Evolutionary conservation across 2,888 invertebrate species (phyloP), one percentile per base, ranked within the genome.

Genomic region (Tetropium fuscum): DNA sequence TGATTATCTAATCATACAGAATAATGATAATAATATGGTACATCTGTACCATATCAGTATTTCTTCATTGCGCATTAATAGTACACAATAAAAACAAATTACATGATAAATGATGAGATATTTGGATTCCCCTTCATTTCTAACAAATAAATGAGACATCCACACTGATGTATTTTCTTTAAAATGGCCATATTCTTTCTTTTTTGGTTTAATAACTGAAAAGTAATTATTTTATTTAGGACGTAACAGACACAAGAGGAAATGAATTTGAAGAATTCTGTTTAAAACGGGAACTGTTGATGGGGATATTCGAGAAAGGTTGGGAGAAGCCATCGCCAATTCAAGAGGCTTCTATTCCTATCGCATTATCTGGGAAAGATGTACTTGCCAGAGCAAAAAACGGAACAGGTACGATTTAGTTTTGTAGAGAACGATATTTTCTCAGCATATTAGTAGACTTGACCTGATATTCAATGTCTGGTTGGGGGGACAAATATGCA

Each of bases 221-320:
- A n/a, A n/a, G n/a, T n/a, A n/a, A n/a, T n/a, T n/a, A 25, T 51
- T 53, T 59, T 59, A 60, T 43, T 10, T 53, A 76, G 97, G 98
- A 99, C 91, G 98, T 99, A 74, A 99, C 98, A 73, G 95, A 97
- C 84, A 97, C 97, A 79, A 92, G 96, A 86, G 98, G 98, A 76
- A 97, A 97, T 85, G 98, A 98, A 84, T 99, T 99, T 86, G 98
- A 99, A 87, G 98, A 99, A 84, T 99, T 97, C 84, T 98, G 98
- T 83, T 87, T 99, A 72, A 96, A 96, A 84, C 88, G 99, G 74
- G 96, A 97, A 85, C 87, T 99, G 76, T 85, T 99, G 74, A 99
- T 99, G 98, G 99, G 99, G 71, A 99, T 99, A 80, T 99, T 98
- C 83, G 99, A 99, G 83, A 99, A 99, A 84, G 99, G 98, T 61